These are phyloP conservation scores for Rhabdornis inornatus DNA, from an alignment of 2,113 vertebrate species.

Conservation along the genomic window DNA sequence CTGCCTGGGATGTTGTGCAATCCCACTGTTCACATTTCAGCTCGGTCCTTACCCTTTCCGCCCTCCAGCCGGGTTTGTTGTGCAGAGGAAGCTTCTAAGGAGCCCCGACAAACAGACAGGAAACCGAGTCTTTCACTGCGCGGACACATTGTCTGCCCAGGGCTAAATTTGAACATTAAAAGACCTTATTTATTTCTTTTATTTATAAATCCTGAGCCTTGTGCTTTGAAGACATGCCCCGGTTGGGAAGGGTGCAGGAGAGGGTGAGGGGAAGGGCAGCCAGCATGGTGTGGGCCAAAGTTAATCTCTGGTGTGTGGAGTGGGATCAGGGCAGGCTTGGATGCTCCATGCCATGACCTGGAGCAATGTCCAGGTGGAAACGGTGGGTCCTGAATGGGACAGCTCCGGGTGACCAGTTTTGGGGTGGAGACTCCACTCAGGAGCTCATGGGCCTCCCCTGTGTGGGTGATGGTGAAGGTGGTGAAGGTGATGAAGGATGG, in stretches of 20 bases:
- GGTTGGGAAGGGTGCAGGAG: not conserved
- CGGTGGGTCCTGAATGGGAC: accelerated
- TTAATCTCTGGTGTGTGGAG: accelerated
- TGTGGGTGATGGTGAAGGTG: not conserved
- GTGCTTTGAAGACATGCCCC: not conserved
- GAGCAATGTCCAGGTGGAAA: not conserved
- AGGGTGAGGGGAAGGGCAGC: constrained; percentile 8
- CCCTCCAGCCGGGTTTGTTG: constrained; percentile 19
- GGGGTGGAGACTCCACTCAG: not conserved
- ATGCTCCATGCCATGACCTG: accelerated
- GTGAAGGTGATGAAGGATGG: no score
- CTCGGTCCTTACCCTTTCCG: constrained; percentile 68
- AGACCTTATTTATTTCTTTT: constrained; percentile 56
- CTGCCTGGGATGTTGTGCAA: not conserved
- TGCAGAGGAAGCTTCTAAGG: constrained; percentile 70
- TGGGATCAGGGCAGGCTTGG: not conserved
- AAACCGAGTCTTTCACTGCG: constrained; percentile 58
- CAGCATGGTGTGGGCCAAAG: accelerated
- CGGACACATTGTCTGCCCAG: constrained; percentile 32
- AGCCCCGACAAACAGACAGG: constrained; percentile 74
- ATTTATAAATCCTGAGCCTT: constrained; percentile 42
- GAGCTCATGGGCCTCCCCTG: not conserved
- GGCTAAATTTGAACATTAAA: constrained; percentile 69
- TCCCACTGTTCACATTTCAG: constrained; percentile 10
- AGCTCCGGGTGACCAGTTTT: accelerated